Conservation (phyloP, 2,113 vertebrate species). For the Paramisgurnus dabryanus region DNA sequence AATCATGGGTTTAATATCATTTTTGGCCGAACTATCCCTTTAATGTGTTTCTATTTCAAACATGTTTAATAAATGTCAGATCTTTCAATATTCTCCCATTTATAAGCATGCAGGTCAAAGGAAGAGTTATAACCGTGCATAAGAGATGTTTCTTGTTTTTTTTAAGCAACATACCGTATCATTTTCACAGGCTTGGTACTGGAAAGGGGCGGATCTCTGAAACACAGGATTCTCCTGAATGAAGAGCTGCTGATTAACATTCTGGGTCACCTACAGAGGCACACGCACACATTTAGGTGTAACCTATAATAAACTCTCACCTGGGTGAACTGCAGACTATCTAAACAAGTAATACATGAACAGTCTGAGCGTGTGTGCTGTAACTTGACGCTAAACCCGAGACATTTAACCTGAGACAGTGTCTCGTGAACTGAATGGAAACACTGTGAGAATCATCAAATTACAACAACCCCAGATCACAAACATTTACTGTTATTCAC, state of each 20-base stretch:
- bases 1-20: no score
- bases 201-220: conserved; percentile 82
- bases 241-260: conserved; percentile 90
- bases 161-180: conserved; percentile 80
- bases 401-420: conserved; percentile 43
- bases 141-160: background rate
- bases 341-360: conserved; percentile 1
- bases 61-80: background rate
- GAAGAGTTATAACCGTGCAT: background rate
- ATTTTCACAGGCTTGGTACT: conserved; percentile 87
- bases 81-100: background rate
- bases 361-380: conserved; percentile 32
- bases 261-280: conserved; percentile 79
- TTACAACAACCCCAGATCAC: conserved; percentile 49
- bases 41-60: background rate
- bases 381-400: conserved; percentile 50
- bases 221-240: conserved; percentile 86
- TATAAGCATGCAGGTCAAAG: background rate
- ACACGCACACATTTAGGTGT: background rate
- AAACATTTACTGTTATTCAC: background rate
- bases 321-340: background rate
- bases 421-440: conserved; percentile 47
- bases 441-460: conserved; percentile 40
- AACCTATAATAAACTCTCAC: background rate
- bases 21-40: no score